Evolutionary conservation across 2,888 invertebrate species (phyloP), one percentile per base, ranked within the genome.

Genomic region (Ernsta delagoae): DNA sequence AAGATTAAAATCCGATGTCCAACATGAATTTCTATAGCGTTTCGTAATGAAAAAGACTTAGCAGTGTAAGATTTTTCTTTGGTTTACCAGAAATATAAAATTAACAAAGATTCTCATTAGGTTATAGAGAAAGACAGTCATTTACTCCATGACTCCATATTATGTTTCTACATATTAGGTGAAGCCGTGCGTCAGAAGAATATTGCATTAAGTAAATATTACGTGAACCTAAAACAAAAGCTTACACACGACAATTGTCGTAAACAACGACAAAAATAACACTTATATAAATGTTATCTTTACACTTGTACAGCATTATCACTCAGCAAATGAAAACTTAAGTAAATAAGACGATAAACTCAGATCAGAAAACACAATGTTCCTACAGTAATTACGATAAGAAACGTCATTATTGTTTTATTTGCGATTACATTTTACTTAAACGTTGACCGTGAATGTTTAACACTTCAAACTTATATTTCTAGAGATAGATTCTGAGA

Each of bases 271-370:
- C 65, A 59, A 70, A 70, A 70, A 70, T 64, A 64, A 59, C 54
- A 71, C 61, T 59, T 65, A 63, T 41, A 39, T 63, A 50, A 62
- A 56, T 54, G 43, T 70, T 71, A 71, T 69, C 70, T 70, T 59
- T 41, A 56, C 68, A 59, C 63, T 48, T 63, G 39, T 9, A 59
- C 12, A 41, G 31, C 59, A 41, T 70, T 70, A 73, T 65, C 71
- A 63, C 45, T 67, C 39, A 36, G 63, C 63, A 48, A 65, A 70
- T 48, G 41, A 68, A 59, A 63, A 61, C 41, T 66, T 65, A 61
- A 71, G 31, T 54, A 66, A 65, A 73, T 45, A 70, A 53, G 34
- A 59, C 48, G 71, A 73, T 72, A 72, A 68, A 66, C 43, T 60
- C 34, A 43, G 34, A 24, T 41, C 59, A 69, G 69, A 62, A 69